Percentiles rank a stretch among this genome's conserved stretches.
phyloP scores from a whole-genome alignment of 2,113 vertebrate species.

The Hyperopisus bebe region DNA sequence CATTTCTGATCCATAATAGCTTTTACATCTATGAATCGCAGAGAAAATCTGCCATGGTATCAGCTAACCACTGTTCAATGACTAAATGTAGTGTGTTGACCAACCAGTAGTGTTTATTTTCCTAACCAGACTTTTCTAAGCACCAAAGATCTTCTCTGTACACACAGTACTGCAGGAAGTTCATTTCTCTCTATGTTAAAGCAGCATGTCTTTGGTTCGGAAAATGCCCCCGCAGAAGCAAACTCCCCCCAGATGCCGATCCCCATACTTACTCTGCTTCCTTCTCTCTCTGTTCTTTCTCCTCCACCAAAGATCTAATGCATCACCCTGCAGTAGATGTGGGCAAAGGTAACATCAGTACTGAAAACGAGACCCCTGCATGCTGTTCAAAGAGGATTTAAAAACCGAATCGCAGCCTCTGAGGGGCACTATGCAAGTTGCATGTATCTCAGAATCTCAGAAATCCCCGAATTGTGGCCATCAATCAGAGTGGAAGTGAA shows the following conservation, averaged over 20 bases:
- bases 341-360: conserved; percentile 82
- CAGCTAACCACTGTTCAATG: background rate
- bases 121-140: background rate
- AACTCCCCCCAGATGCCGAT: background rate
- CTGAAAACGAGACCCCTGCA: conserved; percentile 48
- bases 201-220: background rate
- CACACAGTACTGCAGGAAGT: background rate
- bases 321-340: conserved; percentile 72
- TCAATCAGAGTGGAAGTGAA: background rate
- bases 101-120: background rate
- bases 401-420: background rate
- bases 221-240: background rate
- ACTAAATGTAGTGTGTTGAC: background rate
- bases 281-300: conserved; percentile 62
- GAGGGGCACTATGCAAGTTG: background rate
- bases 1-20: background rate
- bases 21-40: background rate
- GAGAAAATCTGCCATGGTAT: background rate
- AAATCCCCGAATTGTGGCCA: background rate
- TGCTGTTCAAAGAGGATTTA: conserved; percentile 31
- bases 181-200: background rate
- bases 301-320: conserved; percentile 70
- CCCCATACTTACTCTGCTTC: conserved; percentile 50
- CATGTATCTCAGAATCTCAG: conserved; percentile 4
- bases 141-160: background rate